These are phyloP conservation scores for Scaptomyza hsui DNA, from an alignment of 1,140 invertebrate species.

Conservation along the genomic window DNA sequence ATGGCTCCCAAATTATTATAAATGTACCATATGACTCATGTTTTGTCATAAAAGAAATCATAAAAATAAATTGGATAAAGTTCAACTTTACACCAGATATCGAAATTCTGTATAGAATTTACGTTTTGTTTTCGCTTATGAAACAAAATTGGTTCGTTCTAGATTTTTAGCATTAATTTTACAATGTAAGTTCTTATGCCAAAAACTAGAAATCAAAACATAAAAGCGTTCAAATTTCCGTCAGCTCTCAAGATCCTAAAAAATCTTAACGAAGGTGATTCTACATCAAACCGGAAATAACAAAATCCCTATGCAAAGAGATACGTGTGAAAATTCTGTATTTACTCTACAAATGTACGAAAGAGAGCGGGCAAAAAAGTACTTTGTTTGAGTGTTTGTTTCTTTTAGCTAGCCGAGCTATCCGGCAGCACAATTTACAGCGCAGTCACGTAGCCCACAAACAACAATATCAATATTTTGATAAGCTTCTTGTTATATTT, in stretches of 20 bases:
- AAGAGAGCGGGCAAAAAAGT: not conserved
- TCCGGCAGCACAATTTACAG: slow-evolving; percentile 26
- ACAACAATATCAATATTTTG: slow-evolving; percentile 38
- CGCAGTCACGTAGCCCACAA: slow-evolving; percentile 38
- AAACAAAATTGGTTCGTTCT: too few relatives aligned
- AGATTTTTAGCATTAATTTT: too few relatives aligned
- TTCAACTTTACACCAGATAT: too few relatives aligned
- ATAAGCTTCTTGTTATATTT: slow-evolving; percentile 39
- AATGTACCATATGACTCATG: too few relatives aligned
- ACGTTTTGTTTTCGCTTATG: too few relatives aligned
- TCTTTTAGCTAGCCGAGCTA: slow-evolving; percentile 18
- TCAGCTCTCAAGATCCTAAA: slow-evolving; percentile 24
- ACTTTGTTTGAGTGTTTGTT: slow-evolving; percentile 7
- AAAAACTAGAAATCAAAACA: slow-evolving; percentile 8
- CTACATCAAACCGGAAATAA: slow-evolving; percentile 38
- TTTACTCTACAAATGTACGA: not conserved
- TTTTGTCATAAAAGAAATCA: too few relatives aligned
- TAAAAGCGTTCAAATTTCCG: slow-evolving; percentile 20
- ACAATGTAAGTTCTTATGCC: slow-evolving; percentile 7
- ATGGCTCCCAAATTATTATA: too few relatives aligned
- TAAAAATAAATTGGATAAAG: too few relatives aligned
- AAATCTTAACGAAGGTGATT: slow-evolving; percentile 29
- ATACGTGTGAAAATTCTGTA: not conserved
- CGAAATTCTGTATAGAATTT: too few relatives aligned
- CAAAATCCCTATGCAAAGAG: slow-evolving; percentile 5